Base-by-base conservation (phyloP, 2,888 invertebrate species). In the Nephrocerus scutellatus region DNA sequence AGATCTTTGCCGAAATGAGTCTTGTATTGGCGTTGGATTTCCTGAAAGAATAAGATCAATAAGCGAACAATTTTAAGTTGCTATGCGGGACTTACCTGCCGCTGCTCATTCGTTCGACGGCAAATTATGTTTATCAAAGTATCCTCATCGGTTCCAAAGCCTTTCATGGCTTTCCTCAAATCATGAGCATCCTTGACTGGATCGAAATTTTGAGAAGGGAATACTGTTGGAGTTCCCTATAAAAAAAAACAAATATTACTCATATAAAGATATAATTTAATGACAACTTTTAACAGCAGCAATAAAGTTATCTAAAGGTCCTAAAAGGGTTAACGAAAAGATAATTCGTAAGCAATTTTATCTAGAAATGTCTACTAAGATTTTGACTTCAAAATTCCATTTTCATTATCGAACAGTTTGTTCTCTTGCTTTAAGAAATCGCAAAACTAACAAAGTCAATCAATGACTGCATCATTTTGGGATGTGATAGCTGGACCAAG, bases 91-190 rank as follows among this genome's bases (percentile, higher is more conserved):
- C 92, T 86, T 58, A 88, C 80, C 51, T 88, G 75, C 41, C 96
- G 77, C 68, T 97, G 93, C 20, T 77, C 77, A 59, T 92, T 91
- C 49, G 82, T 82, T 33, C 95, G 79, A 48, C 79, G 78, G 7
- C 85, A 79, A 30, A 96, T 72, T 9, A 95, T 80, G 52, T 83
- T 80, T 41, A 92, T 90, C 53, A 95, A 83, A 1, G 86, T 75
- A 58, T 84, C 83, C 63, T 95, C 93, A 62, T 95, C 88, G 0
- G 93, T 93, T 21, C 92, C 89, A 25, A 68, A 67, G 14, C 90
- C 91, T 70, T 89, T 90, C 91, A 91, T 91, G 1, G 91, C 90
- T 55, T 83, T 84, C n/a, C 89, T 75, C 16, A 91, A 73, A 3
- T 79, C 71, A 51, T 82, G 82, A 0, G 89, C 89, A 75, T 90